Evolutionary conservation across 92 coral and sea anemone species (phyloP).

Genomic region (Heteractis magnifica): DNA sequence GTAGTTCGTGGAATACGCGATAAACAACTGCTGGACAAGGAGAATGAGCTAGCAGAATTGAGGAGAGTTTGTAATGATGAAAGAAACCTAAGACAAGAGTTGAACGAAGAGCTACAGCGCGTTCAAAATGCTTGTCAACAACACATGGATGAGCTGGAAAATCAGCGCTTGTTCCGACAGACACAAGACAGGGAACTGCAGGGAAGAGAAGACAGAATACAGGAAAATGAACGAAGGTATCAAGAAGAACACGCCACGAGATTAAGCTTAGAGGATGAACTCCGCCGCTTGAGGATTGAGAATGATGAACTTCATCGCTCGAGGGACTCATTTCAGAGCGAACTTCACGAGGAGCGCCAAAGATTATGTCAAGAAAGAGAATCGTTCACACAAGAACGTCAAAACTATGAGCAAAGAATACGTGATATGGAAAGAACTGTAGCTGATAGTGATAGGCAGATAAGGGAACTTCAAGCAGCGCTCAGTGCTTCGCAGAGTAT

Average conservation of each 20-base stretch:
- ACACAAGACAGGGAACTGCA: conserved; percentile 59
- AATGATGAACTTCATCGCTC: conserved; percentile 56
- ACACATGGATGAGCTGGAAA: conserved; percentile 72
- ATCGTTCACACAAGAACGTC: conserved; percentile 54
- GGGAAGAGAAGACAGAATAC: conserved; percentile 55
- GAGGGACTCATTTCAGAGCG: conserved; percentile 47
- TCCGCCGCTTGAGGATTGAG: conserved; percentile 58
- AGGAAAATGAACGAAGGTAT: conserved; percentile 53
- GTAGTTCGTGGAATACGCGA: conserved; percentile 65
- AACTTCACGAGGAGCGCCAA: conserved; percentile 53
- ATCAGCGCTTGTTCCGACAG: conserved; percentile 72
- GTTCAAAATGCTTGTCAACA: conserved; percentile 55
- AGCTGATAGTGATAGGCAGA: conserved; percentile 40
- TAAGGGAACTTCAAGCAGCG: conserved; percentile 61
- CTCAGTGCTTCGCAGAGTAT: conserved; percentile 66
- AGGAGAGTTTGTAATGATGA: conserved; percentile 47
- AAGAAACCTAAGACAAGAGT: conserved; percentile 40
- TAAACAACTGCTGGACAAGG: conserved; percentile 70
- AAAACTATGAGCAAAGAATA: conserved; percentile 41
- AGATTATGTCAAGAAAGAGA: conserved; percentile 47
- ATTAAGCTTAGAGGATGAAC: conserved; percentile 55
- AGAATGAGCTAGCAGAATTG: conserved; percentile 46
- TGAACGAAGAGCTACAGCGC: conserved; percentile 66
- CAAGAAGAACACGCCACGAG: conserved; percentile 66
- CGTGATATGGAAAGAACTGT: conserved; percentile 23